Base-by-base conservation (phyloP, 2,888 invertebrate species). In the Andrena flavipes region DNA sequence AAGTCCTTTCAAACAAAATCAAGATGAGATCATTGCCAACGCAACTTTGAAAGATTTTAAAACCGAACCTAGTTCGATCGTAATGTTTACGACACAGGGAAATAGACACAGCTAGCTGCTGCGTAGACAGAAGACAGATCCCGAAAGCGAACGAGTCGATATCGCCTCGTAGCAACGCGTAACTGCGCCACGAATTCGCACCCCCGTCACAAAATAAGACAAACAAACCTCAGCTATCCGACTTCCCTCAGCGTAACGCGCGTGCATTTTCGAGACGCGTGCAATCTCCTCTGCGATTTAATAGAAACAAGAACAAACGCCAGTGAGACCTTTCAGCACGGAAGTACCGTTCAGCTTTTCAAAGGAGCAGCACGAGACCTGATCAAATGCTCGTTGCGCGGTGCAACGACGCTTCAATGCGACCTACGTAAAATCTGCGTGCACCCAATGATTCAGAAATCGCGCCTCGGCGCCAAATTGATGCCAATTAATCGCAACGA, bases 231-330 rank as follows among this genome's bases (percentile, higher is more conserved):
- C 48, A 29, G 10, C 35, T 30, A 51, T 62, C 10, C 20, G 33
- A 48, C 26, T 60, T 54, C 26, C 42, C 30, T 20, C 42, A 20
- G n/a, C 51, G 48, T 1, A 51, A 20, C 60, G 13, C 29, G 49
- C 23, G 51, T 33, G 20, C 54, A 65, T 65, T 65, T 48, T 33
- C 51, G 48, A 8, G 35, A 30, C 26, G 35, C 42, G 60, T 62
- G 67, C 65, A 79, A 67, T 72, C 71, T 33, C 42, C 68, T 64
- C 64, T 42, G 59, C 56, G 74, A 82, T 81, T 65, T 81, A 74
- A 81, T 82, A 74, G 62, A 82, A 71, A 67, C 82, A 65, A 54
- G 69, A 82, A 82, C 62, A 82, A 70, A 77, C 51, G 30, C 30
- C 62, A 56, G 49, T 51, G 71, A 29, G 72, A 76, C 56, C 70